Conservation (phyloP, 1,140 invertebrate species). For the Phthorimaea operculella region DNA sequence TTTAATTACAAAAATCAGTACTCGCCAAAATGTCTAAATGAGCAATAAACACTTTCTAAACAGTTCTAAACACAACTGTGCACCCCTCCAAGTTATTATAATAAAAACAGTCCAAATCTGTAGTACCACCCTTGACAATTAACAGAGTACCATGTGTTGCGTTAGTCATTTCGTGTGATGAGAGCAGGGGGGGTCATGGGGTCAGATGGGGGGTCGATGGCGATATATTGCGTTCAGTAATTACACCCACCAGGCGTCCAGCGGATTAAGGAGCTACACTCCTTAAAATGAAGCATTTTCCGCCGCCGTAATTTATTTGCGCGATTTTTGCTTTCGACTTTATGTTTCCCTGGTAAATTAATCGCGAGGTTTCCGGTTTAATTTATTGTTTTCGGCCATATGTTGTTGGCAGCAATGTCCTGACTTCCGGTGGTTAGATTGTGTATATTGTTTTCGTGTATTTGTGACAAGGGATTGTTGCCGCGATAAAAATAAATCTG, state of each 20-base stretch:
- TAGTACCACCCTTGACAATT: slow-evolving; percentile 24
- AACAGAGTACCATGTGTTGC: slow-evolving; percentile 42
- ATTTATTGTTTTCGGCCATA: background rate
- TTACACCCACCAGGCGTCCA: slow-evolving; percentile 34
- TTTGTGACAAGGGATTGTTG: too few species aligned
- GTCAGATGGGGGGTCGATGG: slow-evolving; percentile 29
- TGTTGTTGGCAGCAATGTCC: background rate
- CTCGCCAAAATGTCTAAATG: background rate
- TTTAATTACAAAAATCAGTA: background rate
- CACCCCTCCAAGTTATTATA: background rate
- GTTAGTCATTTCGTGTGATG: slow-evolving; percentile 14
- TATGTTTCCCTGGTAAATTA: slow-evolving; percentile 17
- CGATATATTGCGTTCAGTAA: slow-evolving; percentile 49
- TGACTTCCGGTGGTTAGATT: background rate
- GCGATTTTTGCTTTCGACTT: slow-evolving; percentile 22
- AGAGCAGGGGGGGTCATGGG: slow-evolving; percentile 1
- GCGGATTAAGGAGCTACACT: slow-evolving; percentile 44
- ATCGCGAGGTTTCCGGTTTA: slow-evolving; percentile 1
- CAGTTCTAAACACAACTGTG: background rate
- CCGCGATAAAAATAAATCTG: too few species aligned
- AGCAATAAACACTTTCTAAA: slow-evolving; percentile 3
- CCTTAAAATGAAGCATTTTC: slow-evolving; percentile 48
- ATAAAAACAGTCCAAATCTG: slow-evolving; percentile 7
- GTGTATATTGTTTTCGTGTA: too few species aligned
- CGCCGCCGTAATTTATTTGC: slow-evolving; percentile 23